Percentiles rank a stretch among this genome's conserved stretches.
phyloP scores from a whole-genome alignment of 1,140 invertebrate species.

The Lamellibrachia luymesi region DNA sequence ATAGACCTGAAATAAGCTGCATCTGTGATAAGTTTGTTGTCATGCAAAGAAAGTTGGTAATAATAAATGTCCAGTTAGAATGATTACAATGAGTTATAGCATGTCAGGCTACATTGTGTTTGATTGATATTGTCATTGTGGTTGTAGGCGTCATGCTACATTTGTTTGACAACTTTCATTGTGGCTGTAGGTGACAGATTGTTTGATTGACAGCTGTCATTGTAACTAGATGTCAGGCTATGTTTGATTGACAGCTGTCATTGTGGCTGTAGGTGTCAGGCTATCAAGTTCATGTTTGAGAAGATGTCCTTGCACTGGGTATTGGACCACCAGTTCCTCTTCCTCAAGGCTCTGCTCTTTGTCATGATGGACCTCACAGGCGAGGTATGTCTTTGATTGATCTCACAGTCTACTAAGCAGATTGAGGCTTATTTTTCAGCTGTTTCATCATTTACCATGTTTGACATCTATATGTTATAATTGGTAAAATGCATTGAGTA shows the following conservation, averaged over 20 bases:
- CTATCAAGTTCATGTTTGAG: conserved; percentile 90
- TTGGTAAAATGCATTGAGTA: no score
- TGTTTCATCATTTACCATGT: no score
- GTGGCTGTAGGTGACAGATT: background rate
- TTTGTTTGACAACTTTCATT: background rate
- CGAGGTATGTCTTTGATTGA: conserved; percentile 65
- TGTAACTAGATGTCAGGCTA: background rate
- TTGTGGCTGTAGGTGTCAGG: conserved; percentile 68
- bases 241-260: conserved; percentile 14
- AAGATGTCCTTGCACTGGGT: conserved; percentile 90
- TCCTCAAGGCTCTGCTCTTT: conserved; percentile 91
- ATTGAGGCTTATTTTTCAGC: no score
- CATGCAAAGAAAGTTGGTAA: no score
- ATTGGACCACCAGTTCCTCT: conserved; percentile 85
- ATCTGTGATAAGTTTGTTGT: no score
- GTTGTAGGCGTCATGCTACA: background rate
- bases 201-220: background rate
- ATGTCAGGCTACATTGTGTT: background rate
- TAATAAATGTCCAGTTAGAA: no score
- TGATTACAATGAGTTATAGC: no score
- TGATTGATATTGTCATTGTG: conserved; percentile 6
- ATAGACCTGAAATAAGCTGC: no score
- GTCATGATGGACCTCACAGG: conserved; percentile 97
- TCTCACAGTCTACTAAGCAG: no score
- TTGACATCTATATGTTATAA: no score